Conservation (phyloP, 2,113 vertebrate species). For the Tylochromis polylepis region DNA sequence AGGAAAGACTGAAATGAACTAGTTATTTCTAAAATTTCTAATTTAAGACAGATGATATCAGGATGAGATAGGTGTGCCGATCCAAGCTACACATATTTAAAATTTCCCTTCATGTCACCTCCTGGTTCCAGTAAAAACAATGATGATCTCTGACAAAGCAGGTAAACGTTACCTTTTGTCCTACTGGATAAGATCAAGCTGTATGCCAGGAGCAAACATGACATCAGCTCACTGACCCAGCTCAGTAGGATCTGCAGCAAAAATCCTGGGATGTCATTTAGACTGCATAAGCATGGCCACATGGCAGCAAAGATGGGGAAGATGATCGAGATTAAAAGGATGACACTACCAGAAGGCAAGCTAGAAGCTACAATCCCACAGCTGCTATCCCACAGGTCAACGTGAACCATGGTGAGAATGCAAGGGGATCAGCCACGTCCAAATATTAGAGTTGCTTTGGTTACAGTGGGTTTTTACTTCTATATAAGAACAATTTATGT, state of each 20-base stretch:
- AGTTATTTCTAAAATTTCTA: background rate
- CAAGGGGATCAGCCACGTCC: background rate
- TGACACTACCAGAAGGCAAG: background rate
- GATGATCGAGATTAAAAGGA: background rate
- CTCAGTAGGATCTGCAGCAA: background rate
- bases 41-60: background rate
- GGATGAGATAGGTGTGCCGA: background rate
- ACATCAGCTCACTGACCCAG: background rate
- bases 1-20: background rate
- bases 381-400: background rate
- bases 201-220: background rate
- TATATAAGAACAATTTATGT: background rate
- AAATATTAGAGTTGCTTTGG: background rate
- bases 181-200: background rate
- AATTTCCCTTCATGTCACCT: background rate
- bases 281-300: background rate
- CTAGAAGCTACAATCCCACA: background rate
- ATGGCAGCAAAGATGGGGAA: background rate
- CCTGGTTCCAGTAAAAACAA: background rate
- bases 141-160: background rate
- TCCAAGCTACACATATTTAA: background rate
- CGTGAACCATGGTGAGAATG: background rate
- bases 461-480: background rate
- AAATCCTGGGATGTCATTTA: background rate
- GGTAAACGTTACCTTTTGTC: conserved; percentile 8